phyloP scores from a whole-genome alignment of 2,888 invertebrate species.

The Cheilosia vulpina region DNA sequence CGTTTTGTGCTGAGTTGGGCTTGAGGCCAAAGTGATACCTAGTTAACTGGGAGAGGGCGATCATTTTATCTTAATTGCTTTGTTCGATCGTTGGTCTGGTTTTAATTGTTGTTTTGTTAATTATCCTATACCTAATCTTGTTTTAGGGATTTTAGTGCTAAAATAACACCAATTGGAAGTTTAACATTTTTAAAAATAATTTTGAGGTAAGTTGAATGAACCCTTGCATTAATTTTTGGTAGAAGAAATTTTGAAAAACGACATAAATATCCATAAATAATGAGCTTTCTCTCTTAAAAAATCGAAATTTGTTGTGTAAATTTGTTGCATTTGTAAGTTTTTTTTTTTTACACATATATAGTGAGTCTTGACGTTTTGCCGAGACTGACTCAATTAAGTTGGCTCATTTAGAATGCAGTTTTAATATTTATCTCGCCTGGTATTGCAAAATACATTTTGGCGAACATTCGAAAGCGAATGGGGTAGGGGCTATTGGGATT shows the following conservation, averaged over 20 bases:
- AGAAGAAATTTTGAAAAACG: neutral
- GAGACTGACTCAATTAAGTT: constrained; percentile 5
- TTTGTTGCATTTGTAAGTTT: neutral
- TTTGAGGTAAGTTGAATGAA: constrained; percentile 70
- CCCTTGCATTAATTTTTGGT: neutral
- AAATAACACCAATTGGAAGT: constrained; percentile 7
- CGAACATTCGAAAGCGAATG: constrained; percentile 17
- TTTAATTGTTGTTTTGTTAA: constrained; percentile 20
- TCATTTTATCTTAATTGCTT: constrained; percentile 50
- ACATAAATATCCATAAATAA: constrained; percentile 31
- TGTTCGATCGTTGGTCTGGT: constrained; percentile 41
- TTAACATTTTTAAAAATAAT: constrained; percentile 2
- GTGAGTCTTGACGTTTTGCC: neutral
- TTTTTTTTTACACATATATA: neutral
- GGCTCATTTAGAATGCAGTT: constrained; percentile 14
- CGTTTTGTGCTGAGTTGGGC: constrained; percentile 23
- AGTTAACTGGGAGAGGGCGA: constrained; percentile 35
- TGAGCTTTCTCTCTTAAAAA: constrained; percentile 60
- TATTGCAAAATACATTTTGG: constrained; percentile 1
- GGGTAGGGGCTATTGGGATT: neutral
- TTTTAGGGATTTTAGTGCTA: constrained; percentile 54
- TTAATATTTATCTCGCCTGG: neutral
- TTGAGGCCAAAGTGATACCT: constrained; percentile 46
- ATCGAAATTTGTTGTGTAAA: constrained; percentile 4
- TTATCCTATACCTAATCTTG: neutral